Percentiles rank a stretch among this genome's conserved stretches.
These are phyloP conservation scores for Kobus ellipsiprymnus DNA, from an alignment of 2,113 vertebrate species.

Conservation along the genomic window DNA sequence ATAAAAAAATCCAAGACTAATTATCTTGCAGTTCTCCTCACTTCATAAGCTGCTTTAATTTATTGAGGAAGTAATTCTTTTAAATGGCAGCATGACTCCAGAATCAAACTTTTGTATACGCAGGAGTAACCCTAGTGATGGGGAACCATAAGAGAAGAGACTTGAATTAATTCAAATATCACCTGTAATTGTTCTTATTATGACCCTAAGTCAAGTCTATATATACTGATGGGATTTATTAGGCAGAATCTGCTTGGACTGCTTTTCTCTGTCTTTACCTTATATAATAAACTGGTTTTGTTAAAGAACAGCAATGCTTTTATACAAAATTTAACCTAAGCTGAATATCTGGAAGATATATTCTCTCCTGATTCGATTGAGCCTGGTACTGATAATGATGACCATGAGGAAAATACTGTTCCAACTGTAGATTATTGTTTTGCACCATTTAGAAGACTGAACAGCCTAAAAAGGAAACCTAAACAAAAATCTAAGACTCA, in stretches of 20 bases:
- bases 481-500: conserved; percentile 18
- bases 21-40: background rate
- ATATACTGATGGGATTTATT: background rate
- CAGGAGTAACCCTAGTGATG: background rate
- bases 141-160: background rate
- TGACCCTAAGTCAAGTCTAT: background rate
- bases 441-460: background rate
- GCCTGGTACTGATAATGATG: background rate
- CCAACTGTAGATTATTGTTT: background rate
- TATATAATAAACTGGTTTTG: background rate
- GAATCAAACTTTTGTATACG: background rate
- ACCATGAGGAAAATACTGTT: background rate
- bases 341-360: background rate
- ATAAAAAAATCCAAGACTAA: background rate
- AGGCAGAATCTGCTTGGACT: background rate
- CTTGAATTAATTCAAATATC: conserved; percentile 7
- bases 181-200: background rate
- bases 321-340: background rate
- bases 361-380: background rate
- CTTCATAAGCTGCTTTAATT: background rate
- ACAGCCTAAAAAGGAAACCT: background rate
- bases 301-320: background rate
- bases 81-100: background rate
- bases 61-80: background rate
- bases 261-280: background rate